phyloP scores from a whole-genome alignment of 1,140 invertebrate genomes.

The Achatina immaculata region DNA sequence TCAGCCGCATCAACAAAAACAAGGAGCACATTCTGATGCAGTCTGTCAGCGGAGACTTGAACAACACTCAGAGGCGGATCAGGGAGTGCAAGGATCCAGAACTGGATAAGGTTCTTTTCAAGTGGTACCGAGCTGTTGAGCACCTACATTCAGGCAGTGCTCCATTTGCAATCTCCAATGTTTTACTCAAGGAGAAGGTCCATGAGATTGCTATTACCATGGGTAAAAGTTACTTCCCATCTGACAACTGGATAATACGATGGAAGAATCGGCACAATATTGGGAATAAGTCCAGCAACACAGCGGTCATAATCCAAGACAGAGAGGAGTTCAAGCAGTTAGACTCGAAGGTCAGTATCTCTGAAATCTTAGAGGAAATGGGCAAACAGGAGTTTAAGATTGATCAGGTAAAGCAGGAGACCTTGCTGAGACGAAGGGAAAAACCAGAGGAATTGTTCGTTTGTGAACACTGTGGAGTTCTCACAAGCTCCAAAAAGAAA shows the following conservation, averaged over 20 bases:
- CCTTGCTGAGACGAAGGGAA: not conserved
- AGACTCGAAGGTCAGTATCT: conserved; percentile 12
- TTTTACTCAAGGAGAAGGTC: conserved; percentile 20
- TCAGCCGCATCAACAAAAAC: conserved; percentile 33
- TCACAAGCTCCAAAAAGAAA: conserved; percentile 13
- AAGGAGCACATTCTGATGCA: conserved; percentile 8
- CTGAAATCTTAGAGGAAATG: conserved; percentile 13
- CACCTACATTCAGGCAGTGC: not conserved
- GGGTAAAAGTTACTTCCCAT: conserved; percentile 23
- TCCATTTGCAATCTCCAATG: not conserved
- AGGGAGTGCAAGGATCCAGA: conserved; percentile 33
- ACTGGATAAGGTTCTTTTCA: conserved; percentile 20
- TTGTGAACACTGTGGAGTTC: conserved; percentile 35
- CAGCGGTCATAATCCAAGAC: not conserved
- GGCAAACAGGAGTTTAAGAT: not conserved
- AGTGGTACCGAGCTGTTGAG: conserved; percentile 27
- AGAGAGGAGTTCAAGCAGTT: not conserved
- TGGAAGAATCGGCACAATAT: conserved; percentile 37
- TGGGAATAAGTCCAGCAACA: not conserved
- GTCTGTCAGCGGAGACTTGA: conserved; percentile 29
- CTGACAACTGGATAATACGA: conserved; percentile 33
- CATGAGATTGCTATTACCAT: conserved; percentile 26
- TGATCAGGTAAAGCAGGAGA: not conserved
- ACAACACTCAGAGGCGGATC: not conserved
- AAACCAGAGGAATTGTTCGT: conserved; percentile 29